These are phyloP conservation scores for Lagopus leucura DNA, from an alignment of 2,113 vertebrate species.

Conservation along the genomic window DNA sequence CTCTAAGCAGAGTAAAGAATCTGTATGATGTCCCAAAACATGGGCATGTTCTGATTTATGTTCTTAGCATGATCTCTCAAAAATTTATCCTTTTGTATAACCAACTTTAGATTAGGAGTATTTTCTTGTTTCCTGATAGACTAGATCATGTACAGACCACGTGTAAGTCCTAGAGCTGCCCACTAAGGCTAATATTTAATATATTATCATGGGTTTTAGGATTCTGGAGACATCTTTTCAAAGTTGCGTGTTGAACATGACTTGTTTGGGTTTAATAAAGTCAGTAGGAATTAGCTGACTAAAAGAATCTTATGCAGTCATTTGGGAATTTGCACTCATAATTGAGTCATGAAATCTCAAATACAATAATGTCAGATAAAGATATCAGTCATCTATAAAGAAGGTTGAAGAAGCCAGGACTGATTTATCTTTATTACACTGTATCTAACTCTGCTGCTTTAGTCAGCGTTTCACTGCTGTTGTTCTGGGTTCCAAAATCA, in stretches of 20 bases:
- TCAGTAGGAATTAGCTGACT: background rate
- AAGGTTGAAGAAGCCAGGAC: background rate
- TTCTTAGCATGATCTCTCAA: background rate
- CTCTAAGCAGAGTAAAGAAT: background rate
- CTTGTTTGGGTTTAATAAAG: background rate
- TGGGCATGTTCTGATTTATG: background rate
- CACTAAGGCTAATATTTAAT: background rate
- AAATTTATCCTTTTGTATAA: background rate
- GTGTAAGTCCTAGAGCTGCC: background rate
- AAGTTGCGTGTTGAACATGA: background rate
- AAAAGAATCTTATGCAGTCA: background rate
- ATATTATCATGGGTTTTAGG: background rate
- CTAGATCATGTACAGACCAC: background rate
- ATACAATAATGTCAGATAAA: background rate
- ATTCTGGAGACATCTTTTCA: background rate
- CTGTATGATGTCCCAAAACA: background rate
- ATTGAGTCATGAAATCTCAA: background rate
- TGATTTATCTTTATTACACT: background rate
- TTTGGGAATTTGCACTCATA: background rate
- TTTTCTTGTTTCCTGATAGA: background rate
- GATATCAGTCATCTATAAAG: background rate
- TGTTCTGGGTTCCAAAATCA: conserved; percentile 6
- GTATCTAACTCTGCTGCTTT: background rate
- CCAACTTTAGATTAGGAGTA: background rate
- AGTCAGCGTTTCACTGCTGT: background rate